Evolutionary conservation across 1,140 invertebrate genomes (phyloP).

Genomic region (Rhyzopertha dominica): DNA sequence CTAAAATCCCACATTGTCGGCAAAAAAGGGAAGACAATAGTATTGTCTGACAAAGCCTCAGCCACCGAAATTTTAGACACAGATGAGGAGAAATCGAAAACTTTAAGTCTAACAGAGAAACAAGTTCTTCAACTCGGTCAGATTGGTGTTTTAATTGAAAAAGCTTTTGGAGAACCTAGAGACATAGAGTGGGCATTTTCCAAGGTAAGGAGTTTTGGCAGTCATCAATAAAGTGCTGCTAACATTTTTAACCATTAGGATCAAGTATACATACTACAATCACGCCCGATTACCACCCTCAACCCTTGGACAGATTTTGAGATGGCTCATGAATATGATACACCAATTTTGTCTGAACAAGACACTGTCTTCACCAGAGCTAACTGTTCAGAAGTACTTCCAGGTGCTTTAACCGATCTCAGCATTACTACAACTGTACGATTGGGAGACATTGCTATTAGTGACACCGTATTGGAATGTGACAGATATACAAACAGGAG

Average conservation of each 20-base stretch:
- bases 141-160: slow-evolving; percentile 57
- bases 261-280: slow-evolving; percentile 62
- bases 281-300: slow-evolving; percentile 65
- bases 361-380: slow-evolving; percentile 51
- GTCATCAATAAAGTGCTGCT: background rate
- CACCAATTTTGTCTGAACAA: slow-evolving; percentile 52
- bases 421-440: no score
- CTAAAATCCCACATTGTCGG: slow-evolving; percentile 50
- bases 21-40: slow-evolving; percentile 53
- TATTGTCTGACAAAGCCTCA: slow-evolving; percentile 41
- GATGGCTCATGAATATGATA: slow-evolving; percentile 66
- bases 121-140: slow-evolving; percentile 51
- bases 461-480: no score
- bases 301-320: slow-evolving; percentile 68
- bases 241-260: slow-evolving; percentile 38
- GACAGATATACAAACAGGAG: no score
- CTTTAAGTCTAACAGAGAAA: slow-evolving; percentile 51
- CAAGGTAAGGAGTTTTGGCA: slow-evolving; percentile 41
- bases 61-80: background rate
- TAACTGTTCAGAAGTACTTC: slow-evolving; percentile 62
- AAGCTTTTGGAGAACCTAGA: slow-evolving; percentile 58
- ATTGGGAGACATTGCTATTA: no score
- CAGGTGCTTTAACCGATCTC: slow-evolving; percentile 47
- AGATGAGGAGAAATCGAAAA: slow-evolving; percentile 10
- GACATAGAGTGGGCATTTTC: slow-evolving; percentile 73